These are phyloP conservation scores for Ctenochaetus hawaiiensis DNA, from an alignment of 2,797 vertebrate genomes.

Conservation along the genomic window DNA sequence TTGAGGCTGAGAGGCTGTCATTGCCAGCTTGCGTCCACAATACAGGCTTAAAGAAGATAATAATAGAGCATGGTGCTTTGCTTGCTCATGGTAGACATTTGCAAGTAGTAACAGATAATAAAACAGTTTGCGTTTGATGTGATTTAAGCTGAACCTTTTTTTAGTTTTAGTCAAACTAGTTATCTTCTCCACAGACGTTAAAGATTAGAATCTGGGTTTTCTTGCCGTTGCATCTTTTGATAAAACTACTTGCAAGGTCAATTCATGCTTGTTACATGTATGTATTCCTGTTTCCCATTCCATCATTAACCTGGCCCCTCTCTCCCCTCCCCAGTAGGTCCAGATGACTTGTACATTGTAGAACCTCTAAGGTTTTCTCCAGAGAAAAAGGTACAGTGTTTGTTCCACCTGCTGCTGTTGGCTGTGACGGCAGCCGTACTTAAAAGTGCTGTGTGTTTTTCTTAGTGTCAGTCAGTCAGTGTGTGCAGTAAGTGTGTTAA, in stretches of 20 bases:
- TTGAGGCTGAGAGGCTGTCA: conserved; percentile 66
- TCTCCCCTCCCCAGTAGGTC: conserved; percentile 91
- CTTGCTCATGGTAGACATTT: conserved; percentile 78
- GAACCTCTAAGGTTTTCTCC: conserved; percentile 99
- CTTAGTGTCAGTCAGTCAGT: conserved; percentile 55
- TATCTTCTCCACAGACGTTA: background rate
- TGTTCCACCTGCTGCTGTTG: conserved; percentile 74
- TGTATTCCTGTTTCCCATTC: conserved; percentile 84
- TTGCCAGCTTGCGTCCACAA: conserved; percentile 75
- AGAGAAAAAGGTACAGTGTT: conserved; percentile 96
- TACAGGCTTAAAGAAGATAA: conserved; percentile 60
- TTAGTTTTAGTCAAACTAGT: background rate
- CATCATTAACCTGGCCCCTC: conserved; percentile 85
- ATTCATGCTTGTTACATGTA: conserved; percentile 84
- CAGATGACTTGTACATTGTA: conserved; percentile 99
- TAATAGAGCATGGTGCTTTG: conserved; percentile 77
- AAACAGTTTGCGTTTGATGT: conserved; percentile 9
- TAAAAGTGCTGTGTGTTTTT: conserved; percentile 68
- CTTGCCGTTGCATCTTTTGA: conserved; percentile 24
- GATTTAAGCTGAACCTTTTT: conserved; percentile 20
- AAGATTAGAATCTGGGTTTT: background rate
- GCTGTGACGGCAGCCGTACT: conserved; percentile 64
- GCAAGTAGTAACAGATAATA: conserved; percentile 80
- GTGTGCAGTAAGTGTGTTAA: conserved; percentile 36
- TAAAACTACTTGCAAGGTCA: conserved; percentile 84